These are phyloP conservation scores for Peromyscus leucopus DNA, from an alignment of 2,113 vertebrate genomes.

Conservation along the genomic window DNA sequence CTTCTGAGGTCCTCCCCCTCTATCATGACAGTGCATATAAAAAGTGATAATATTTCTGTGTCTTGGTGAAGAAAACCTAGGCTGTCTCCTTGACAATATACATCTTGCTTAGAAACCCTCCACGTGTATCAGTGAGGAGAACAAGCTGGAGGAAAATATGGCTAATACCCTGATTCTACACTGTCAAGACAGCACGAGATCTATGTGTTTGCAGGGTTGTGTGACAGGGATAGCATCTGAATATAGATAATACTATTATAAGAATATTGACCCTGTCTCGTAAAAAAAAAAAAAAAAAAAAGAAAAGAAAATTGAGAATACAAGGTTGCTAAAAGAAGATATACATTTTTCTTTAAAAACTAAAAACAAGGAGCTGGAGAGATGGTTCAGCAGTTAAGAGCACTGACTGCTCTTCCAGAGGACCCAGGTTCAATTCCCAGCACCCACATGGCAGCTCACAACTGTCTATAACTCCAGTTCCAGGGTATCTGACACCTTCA, in stretches of 20 bases:
- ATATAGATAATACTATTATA: not conserved
- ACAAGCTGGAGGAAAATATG: not conserved
- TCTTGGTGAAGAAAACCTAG: not conserved
- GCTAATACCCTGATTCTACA: not conserved
- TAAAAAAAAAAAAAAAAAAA: not conserved
- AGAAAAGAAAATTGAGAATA: constrained; percentile 13
- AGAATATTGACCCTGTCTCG: not conserved
- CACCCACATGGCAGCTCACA: too few relatives aligned
- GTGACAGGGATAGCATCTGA: not conserved
- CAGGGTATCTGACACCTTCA: too few relatives aligned
- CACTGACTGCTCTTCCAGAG: too few relatives aligned
- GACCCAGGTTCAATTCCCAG: too few relatives aligned
- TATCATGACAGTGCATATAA: not conserved
- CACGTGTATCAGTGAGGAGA: not conserved
- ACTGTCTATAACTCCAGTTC: too few relatives aligned
- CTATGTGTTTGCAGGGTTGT: not conserved
- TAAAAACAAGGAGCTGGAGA: too few relatives aligned
- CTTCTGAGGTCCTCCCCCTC: not conserved
- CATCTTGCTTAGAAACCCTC: constrained; percentile 31
- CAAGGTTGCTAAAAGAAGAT: constrained; percentile 4
- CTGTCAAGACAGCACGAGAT: not conserved
- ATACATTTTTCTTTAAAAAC: not conserved
- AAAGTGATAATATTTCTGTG: constrained; percentile 11
- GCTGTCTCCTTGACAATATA: not conserved
- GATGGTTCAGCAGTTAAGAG: too few relatives aligned